Percentiles rank a stretch among this genome's conserved stretches.
Conservation (phyloP, 2,113 vertebrate species). For the Ceyx melanurus region DNA sequence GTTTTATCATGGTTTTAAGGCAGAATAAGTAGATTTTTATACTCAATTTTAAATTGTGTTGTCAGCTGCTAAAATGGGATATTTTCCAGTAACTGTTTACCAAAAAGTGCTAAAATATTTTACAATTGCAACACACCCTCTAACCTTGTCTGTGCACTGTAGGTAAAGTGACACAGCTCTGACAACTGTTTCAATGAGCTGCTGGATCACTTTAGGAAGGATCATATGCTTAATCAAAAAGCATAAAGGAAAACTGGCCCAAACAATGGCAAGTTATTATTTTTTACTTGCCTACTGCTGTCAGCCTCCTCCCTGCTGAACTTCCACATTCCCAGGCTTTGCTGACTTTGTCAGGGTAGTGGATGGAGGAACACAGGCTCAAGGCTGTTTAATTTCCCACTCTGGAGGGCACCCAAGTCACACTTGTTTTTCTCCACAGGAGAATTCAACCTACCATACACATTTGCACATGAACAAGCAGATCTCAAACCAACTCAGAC, state of each 20-base stretch:
- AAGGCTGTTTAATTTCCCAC: background rate
- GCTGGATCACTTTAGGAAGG: background rate
- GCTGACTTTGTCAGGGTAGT: background rate
- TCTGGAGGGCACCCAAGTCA: background rate
- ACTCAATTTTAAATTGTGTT: background rate
- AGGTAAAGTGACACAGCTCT: background rate
- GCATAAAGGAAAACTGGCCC: background rate
- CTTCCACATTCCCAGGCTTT: background rate
- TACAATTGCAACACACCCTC: background rate
- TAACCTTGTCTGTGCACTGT: background rate
- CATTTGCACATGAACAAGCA: background rate
- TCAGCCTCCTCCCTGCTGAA: background rate
- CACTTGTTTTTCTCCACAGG: background rate
- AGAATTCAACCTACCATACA: background rate
- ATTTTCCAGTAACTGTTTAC: background rate
- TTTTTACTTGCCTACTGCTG: background rate
- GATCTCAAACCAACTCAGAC: background rate
- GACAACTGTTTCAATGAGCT: background rate
- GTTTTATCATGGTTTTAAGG: slow-evolving; percentile 68
- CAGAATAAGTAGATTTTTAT: slow-evolving; percentile 47
- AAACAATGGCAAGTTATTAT: background rate
- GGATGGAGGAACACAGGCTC: background rate
- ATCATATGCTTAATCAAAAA: background rate
- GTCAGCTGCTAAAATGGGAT: background rate
- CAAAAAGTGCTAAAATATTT: background rate